Base-by-base conservation (phyloP, 2,113 vertebrate genomes). In the Cyanocitta stelleri region DNA sequence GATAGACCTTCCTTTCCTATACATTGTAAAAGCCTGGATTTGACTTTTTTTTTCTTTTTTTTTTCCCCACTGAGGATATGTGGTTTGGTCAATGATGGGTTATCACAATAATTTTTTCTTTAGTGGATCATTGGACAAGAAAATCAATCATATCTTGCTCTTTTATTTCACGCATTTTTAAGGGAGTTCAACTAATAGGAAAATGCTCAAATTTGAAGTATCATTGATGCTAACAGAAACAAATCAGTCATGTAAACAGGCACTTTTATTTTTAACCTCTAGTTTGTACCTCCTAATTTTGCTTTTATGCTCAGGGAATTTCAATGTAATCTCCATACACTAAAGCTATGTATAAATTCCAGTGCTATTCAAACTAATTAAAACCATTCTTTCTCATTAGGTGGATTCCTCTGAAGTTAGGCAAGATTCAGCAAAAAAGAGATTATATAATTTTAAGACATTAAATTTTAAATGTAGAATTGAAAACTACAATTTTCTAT, bases 341-440 rank as follows among this genome's bases (percentile, higher is more conserved):
- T 74, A 52, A 87, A 48, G 23, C 8, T 17, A 32, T 37, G 18
- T n/a, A 67, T 37, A 86, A 66, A 95, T 80, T 94, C 30, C 27
- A 43, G 37, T 20, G 17, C 30, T 86, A 67, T 33, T 79, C 82
- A 76, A 96, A 56, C 52, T 78, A 89, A 96, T 83, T 82, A 93
- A 92, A 95, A 48, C 10, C 52, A 87, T 93, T 87, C 51, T 62
- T 93, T 87, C 62, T 90, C 21, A 68, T 84, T 85, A 94, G 55
- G 63, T 48, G 3, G 27, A 56, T 84, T 90, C 48, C 39, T 90
- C 86, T 84, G 68, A 87, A 92, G 27, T 58, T 67, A 81, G 39
- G 35, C 77, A 92, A 4, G 8, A 51, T 66, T 83, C 35, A 71
- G 43, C 35, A 77, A 24, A 29, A 80, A 66, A 80, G 79, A 51